Conservation (phyloP, 2,113 vertebrate genomes). For the Crotophaga sulcirostris region DNA sequence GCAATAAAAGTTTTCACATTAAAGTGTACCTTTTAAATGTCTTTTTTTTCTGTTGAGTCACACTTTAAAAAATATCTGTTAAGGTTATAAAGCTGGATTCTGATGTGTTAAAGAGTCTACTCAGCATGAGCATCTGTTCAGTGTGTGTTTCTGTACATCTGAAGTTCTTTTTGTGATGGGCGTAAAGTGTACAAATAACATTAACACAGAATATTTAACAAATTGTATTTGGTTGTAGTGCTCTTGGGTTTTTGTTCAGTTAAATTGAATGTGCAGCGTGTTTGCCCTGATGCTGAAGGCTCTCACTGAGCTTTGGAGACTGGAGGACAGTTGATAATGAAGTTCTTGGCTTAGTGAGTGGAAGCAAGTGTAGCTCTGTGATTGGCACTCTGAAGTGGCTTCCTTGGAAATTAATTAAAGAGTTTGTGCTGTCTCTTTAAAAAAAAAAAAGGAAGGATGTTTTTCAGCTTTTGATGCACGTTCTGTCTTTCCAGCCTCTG, state of each 20-base stretch:
- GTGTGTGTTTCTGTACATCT: background rate
- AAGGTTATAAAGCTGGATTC: background rate
- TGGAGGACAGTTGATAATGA: background rate
- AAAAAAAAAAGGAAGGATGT: background rate
- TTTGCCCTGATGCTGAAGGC: background rate
- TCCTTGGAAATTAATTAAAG: conserved; percentile 33
- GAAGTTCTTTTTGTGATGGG: background rate
- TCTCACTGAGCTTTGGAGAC: background rate
- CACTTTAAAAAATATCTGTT: background rate
- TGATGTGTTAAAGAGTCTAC: background rate
- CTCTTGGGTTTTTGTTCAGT: background rate
- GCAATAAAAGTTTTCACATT: background rate
- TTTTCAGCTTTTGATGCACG: background rate
- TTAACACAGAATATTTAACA: background rate
- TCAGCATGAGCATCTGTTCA: background rate
- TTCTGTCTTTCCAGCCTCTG: background rate
- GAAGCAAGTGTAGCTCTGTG: background rate
- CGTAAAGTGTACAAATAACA: background rate
- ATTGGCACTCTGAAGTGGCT: background rate
- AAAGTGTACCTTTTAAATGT: background rate
- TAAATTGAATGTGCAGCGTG: background rate
- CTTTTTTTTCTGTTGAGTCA: background rate
- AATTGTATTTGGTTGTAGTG: background rate
- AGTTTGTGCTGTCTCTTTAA: background rate
- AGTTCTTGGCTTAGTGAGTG: background rate